Evolutionary conservation across 2,797 vertebrate genomes (phyloP).

Genomic region (Pantherophis vulpinus): DNA sequence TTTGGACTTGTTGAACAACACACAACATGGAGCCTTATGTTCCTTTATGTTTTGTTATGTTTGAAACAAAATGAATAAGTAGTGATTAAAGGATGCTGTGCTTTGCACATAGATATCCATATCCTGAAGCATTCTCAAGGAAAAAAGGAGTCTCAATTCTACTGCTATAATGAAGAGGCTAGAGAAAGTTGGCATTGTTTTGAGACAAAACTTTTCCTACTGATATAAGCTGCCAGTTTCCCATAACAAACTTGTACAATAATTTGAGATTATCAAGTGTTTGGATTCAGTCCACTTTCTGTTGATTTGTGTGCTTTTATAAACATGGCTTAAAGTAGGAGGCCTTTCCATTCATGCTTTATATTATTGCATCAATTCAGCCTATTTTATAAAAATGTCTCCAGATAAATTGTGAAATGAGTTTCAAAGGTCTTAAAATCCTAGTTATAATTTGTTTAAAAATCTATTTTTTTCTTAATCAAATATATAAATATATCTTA

Average conservation of each 20-base stretch:
- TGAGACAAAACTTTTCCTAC: neutral
- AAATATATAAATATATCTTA: neutral
- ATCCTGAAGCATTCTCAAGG: neutral
- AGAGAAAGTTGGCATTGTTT: neutral
- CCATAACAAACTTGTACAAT: neutral
- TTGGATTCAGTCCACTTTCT: neutral
- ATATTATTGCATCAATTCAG: neutral
- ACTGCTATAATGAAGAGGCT: neutral
- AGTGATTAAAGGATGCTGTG: constrained; percentile 1
- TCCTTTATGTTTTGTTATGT: neutral
- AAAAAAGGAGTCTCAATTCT: neutral
- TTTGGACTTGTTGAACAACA: constrained; percentile 13
- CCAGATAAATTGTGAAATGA: neutral
- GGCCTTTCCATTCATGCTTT: neutral
- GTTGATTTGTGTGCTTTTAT: neutral
- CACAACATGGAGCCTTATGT: constrained; percentile 21
- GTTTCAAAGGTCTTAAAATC: neutral
- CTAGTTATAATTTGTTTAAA: neutral
- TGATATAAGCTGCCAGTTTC: neutral
- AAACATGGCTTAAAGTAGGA: neutral
- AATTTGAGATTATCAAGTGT: neutral
- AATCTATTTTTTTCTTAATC: neutral
- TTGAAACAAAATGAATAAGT: constrained; percentile 54
- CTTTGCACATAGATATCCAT: neutral
- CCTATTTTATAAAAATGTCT: neutral